Percentiles rank a stretch among this genome's conserved stretches.
phyloP scores from a whole-genome alignment of 1,140 invertebrate species.

The Nephotettix cincticeps region DNA sequence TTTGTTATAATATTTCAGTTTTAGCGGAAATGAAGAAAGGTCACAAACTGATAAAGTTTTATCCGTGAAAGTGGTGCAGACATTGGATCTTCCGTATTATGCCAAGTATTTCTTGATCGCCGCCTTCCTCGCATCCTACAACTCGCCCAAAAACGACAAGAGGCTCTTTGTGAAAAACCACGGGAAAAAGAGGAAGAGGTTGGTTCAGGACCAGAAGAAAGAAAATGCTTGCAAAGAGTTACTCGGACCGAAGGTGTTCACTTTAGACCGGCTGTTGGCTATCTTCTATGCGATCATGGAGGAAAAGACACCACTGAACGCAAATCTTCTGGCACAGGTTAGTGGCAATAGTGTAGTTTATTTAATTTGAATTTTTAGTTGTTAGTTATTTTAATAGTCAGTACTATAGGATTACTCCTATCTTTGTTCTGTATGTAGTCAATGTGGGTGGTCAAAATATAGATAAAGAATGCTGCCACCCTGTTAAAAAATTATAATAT shows the following conservation, averaged over 20 bases:
- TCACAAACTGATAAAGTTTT: conserved; percentile 27
- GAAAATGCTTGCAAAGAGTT: conserved; percentile 50
- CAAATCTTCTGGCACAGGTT: conserved; percentile 77
- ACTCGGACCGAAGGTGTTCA: conserved; percentile 75
- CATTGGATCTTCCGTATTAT: conserved; percentile 82
- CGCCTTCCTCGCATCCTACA: conserved; percentile 88
- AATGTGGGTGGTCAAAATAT: no score
- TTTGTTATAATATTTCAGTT: background rate
- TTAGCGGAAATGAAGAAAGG: conserved; percentile 11
- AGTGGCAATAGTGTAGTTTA: no score
- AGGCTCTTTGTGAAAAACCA: conserved; percentile 76
- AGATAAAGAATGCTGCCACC: no score
- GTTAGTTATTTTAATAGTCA: no score
- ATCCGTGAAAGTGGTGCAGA: conserved; percentile 54
- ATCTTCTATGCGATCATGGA: conserved; percentile 91
- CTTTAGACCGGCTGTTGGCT: conserved; percentile 78
- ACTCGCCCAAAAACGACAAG: conserved; percentile 82
- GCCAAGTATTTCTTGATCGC: conserved; percentile 86
- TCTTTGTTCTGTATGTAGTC: no score
- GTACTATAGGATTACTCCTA: no score
- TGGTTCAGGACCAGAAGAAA: conserved; percentile 53
- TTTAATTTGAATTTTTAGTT: no score
- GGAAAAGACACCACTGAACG: conserved; percentile 79
- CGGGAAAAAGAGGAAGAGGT: conserved; percentile 50
- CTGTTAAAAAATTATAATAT: no score